phyloP scores from a whole-genome alignment of 2,113 vertebrate genomes.

The Eublepharis macularius region DNA sequence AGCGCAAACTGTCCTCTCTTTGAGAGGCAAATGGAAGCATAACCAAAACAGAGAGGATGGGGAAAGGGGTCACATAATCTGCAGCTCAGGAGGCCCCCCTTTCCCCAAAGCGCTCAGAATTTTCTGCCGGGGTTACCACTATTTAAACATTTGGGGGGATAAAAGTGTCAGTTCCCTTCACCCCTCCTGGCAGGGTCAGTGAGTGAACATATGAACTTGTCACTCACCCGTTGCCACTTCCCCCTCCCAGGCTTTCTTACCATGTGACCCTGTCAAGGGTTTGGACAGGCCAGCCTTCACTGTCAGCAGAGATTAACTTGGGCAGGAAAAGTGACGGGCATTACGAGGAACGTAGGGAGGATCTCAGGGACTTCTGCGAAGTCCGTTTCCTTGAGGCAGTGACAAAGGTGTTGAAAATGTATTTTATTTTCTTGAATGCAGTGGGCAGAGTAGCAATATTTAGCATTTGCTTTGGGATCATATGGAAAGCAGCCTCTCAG shows the following conservation, averaged over 20 bases:
- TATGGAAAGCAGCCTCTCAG: background rate
- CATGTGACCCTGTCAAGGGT: slow-evolving; percentile 56
- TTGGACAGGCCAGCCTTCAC: slow-evolving; percentile 39
- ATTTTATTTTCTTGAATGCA: background rate
- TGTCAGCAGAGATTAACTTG: slow-evolving; percentile 47
- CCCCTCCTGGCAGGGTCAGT: slow-evolving; percentile 44
- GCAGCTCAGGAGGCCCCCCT: background rate
- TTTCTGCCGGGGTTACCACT: slow-evolving; percentile 26
- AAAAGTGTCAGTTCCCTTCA: slow-evolving; percentile 41
- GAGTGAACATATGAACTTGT: slow-evolving; percentile 40
- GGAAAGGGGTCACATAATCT: background rate
- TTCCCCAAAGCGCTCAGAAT: background rate
- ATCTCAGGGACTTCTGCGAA: background rate
- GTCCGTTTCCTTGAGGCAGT: background rate
- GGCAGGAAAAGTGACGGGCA: slow-evolving; percentile 2
- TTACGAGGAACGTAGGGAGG: background rate
- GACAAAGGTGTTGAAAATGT: background rate
- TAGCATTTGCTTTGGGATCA: background rate
- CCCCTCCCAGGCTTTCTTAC: slow-evolving; percentile 34
- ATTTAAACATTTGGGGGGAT: slow-evolving; percentile 11
- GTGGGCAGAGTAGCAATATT: background rate
- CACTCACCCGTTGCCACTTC: slow-evolving; percentile 31
- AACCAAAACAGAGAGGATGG: background rate
- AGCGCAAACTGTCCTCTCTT: background rate
- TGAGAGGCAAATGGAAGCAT: background rate